Base-by-base conservation (phyloP, 1,140 invertebrate genomes). In the Tachypleus tridentatus region DNA sequence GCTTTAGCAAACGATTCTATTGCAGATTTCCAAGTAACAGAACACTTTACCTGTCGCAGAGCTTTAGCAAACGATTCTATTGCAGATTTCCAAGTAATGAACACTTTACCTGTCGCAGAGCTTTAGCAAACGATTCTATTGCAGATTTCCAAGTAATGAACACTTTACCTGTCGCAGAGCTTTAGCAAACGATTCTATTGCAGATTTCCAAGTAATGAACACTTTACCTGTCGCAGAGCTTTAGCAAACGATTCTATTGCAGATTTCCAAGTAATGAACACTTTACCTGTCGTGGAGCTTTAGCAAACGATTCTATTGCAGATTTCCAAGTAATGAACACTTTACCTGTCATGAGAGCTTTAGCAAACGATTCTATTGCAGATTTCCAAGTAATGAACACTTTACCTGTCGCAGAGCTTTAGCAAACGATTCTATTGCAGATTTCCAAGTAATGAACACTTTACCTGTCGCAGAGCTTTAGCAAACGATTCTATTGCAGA, bases 401-500 rank as follows among this genome's bases (percentile, higher is more conserved):
- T 49, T 71, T 72, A 79, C 77, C 73, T 76, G 75, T 73, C 78
- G 74, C 6, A 81, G 93, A 77, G 97, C 93, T 68, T 84, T 83
- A 48, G 93, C 92, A 81, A 95, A 99, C 0, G 94, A 84, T 80
- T 99, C 96, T 82, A 98, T 97, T 3, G 97, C 97, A n/a, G n/a
- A n/a, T n/a, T n/a, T n/a, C n/a, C 29, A 29, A 29, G 29, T 29
- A 29, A 29, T 29, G 29, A 29, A 29, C 29, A 29, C 51, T 49
- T 71, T 72, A 79, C 77, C 73, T 76, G 75, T 73, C 78, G 74
- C 6, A 81, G 93, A 77, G 97, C 93, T 68, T 84, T 83, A 48
- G 93, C 92, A 81, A 95, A 99, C 0, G 94, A 84, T 80, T 99
- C 96, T 82, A 98, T 97, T 3, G 97, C 97, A n/a, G n/a, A n/a